These are phyloP conservation scores for Caenorhabditis latens DNA, from an alignment of 1,140 invertebrate genomes.

Conservation along the genomic window DNA sequence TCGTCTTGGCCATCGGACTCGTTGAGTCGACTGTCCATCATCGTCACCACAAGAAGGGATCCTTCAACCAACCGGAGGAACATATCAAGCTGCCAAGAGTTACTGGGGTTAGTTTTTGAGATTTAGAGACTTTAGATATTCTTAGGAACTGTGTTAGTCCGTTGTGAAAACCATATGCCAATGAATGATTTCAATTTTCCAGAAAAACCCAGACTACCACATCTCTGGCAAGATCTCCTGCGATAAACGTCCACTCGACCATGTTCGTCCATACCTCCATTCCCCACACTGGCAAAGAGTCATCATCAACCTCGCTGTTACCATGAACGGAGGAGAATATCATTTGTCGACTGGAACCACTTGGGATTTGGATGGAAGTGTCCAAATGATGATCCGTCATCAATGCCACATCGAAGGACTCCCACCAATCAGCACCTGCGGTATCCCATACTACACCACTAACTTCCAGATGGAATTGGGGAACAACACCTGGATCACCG, in stretches of 20 bases:
- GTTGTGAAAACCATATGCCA: background rate
- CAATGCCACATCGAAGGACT: background rate
- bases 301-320: background rate
- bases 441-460: slow-evolving; percentile 26
- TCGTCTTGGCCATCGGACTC: background rate
- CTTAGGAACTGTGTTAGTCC: too few relatives aligned
- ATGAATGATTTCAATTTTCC: background rate
- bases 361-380: background rate
- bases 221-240: background rate
- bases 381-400: background rate
- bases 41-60: slow-evolving; percentile 32
- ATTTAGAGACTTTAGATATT: too few relatives aligned
- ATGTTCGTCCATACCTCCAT: slow-evolving; percentile 23
- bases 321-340: background rate
- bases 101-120: too few relatives aligned
- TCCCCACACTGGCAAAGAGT: background rate
- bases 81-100: too few relatives aligned
- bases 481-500: background rate
- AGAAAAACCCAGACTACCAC: background rate
- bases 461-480: background rate
- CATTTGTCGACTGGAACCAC: slow-evolving; percentile 14
- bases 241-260: background rate
- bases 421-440: background rate
- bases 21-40: background rate
- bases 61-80: background rate